These are phyloP conservation scores for Hyposoter didymator DNA, from an alignment of 2,888 invertebrate species.

Conservation along the genomic window DNA sequence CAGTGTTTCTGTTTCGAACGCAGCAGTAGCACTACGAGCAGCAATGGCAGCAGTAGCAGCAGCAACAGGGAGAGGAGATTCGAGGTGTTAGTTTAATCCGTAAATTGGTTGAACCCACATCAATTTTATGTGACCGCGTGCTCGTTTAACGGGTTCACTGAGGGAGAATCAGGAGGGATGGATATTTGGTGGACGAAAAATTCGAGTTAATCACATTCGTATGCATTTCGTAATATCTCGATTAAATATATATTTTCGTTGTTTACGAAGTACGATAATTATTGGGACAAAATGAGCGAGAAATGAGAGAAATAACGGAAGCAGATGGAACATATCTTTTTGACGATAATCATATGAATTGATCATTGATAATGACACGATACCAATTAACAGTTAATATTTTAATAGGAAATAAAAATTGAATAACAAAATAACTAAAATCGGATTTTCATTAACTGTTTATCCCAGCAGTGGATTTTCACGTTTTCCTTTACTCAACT, in stretches of 20 bases:
- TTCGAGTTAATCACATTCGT: conserved; percentile 17
- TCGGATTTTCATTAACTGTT: too few relatives aligned
- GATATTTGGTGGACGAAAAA: conserved; percentile 14
- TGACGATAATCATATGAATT: neutral
- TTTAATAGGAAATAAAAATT: too few relatives aligned
- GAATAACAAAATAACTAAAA: too few relatives aligned
- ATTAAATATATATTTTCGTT: conserved; percentile 22
- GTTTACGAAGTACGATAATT: conserved; percentile 17
- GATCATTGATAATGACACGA: neutral
- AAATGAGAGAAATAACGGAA: neutral
- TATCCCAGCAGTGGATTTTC: too few relatives aligned
- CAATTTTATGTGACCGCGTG: conserved; percentile 44
- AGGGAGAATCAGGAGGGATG: conserved; percentile 5
- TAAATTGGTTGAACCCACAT: conserved; percentile 51
- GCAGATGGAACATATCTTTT: neutral
- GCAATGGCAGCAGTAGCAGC: neutral
- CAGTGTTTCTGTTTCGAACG: neutral
- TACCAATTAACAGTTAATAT: too few relatives aligned
- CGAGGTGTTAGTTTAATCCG: conserved; percentile 46
- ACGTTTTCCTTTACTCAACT: too few relatives aligned
- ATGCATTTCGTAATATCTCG: neutral
- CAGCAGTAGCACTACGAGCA: neutral
- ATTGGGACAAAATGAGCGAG: neutral
- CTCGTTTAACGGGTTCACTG: conserved; percentile 32
- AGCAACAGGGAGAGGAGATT: conserved; percentile 5